A percentile compares a stretch with the other conserved stretches of the same genome.
These are phyloP conservation scores for Drosophila persimilis DNA, from an alignment of 1,140 invertebrate genomes.

Conservation along the genomic window DNA sequence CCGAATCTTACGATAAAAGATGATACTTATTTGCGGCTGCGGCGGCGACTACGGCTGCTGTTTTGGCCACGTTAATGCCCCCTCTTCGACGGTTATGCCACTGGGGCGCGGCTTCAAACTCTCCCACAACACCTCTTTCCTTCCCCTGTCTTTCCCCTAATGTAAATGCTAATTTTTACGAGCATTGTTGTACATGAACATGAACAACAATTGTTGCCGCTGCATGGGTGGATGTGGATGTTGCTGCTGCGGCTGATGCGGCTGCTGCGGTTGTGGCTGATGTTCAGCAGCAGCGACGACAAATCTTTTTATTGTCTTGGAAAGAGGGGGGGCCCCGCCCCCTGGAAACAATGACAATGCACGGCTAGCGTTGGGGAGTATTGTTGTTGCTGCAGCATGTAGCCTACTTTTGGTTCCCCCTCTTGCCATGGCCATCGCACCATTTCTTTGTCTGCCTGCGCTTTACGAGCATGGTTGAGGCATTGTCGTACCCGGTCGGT, in stretches of 20 bases:
- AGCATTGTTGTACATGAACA: constrained; percentile 16
- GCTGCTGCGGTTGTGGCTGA: constrained; percentile 24
- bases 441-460: constrained; percentile 2
- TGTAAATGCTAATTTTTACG: constrained; percentile 37
- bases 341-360: constrained; percentile 21
- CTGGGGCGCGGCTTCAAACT: constrained; percentile 28
- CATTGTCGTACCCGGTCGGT: background rate
- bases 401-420: constrained; percentile 31
- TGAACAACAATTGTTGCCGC: constrained; percentile 17
- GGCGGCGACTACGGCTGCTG: no score
- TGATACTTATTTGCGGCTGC: constrained; percentile 1
- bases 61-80: no score
- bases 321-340: background rate
- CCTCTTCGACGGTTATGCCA: constrained; percentile 2
- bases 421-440: background rate
- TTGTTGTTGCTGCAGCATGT: constrained; percentile 27
- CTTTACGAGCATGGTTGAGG: background rate
- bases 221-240: constrained; percentile 7
- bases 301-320: constrained; percentile 43
- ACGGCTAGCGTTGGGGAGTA: constrained; percentile 17
- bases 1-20: no score
- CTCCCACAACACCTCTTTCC: background rate
- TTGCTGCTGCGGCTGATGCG: constrained; percentile 32
- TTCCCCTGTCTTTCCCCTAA: background rate
- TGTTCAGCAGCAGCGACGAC: constrained; percentile 35